Evolutionary conservation across 2,113 vertebrate genomes (phyloP).

Genomic region (Microcebus griseorufus): DNA sequence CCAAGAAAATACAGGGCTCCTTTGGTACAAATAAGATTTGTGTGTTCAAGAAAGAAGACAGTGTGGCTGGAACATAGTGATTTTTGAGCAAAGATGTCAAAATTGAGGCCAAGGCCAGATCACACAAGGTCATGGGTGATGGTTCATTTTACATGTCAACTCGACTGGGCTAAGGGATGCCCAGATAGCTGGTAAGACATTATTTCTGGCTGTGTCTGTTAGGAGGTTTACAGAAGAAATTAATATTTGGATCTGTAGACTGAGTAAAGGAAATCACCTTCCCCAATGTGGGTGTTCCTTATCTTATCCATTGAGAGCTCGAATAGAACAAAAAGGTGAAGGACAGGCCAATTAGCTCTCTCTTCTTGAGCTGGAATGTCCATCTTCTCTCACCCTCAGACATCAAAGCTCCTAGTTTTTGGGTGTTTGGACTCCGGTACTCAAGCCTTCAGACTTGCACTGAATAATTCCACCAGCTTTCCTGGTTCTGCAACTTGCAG

Average conservation of each 20-base stretch:
- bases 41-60: not conserved
- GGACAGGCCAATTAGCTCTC: too few species aligned
- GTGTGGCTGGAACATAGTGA: not conserved
- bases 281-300: accelerated
- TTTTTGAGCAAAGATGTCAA: not conserved
- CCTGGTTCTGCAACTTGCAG: not conserved
- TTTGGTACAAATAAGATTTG: not conserved
- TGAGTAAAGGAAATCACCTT: not conserved
- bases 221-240: not conserved
- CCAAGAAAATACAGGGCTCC: not conserved
- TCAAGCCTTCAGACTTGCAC: not conserved
- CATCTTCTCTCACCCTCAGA: not conserved
- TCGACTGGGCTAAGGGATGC: not conserved
- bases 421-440: not conserved
- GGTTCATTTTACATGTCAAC: not conserved
- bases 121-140: too few species aligned
- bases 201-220: not conserved
- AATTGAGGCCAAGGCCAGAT: too few species aligned
- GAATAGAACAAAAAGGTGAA: not conserved
- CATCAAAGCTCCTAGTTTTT: not conserved
- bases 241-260: not conserved
- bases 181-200: not conserved
- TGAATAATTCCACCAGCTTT: not conserved
- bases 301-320: accelerated
- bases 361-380: not conserved